Evolutionary conservation across 2,888 invertebrate species (phyloP), one percentile per base, ranked within the genome.

Genomic region (Dryocosmus kuriphilus): DNA sequence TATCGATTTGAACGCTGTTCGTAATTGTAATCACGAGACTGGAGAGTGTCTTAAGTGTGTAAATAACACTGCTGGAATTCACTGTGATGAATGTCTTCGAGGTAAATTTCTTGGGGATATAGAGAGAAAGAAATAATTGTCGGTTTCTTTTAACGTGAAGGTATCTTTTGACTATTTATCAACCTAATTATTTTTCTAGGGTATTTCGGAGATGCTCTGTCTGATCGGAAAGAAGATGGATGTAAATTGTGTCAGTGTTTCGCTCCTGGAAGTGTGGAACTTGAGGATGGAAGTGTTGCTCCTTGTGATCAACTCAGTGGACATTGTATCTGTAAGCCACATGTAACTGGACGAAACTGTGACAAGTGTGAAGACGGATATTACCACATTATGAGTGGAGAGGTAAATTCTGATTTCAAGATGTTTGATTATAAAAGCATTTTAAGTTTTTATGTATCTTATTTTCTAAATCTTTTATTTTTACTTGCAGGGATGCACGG

Each of bases 31-130:
- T 92, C 94, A 98, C n/a, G 96, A 96, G 1, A 97, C 96, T 6
- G 99, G 99, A 24, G 97, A 98, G 89, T 99, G 99, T 92, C 93
- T 98, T 63, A 99, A 99, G 92, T 99, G 99, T 92, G 97, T 99
- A 84, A 97, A 98, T 92, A 98, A 98, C 88, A 99, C 99, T 0
- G 97, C 96, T 61, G 99, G 99, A 0, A 93, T 94, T 61, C 95
- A 96, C 89, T 99, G 99, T 90, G 98, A 99, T 84, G 95, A 95
- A 87, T 99, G 99, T 92, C 92, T 98, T 84, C 94, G 96, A 80
- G 98, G 98, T 94, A 92, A 85, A 16, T 51, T 41, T 41, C 16
- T 41, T 16, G 16, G 16, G 16, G 16, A 41, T 16, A 5, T 16
- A 41, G 41, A 41, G 16, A 6, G 11, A 16, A 16, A 41, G 16